Conservation (phyloP, 53 echinoderm and acorn worm genomes). For the Zoroaster sp. region DNA sequence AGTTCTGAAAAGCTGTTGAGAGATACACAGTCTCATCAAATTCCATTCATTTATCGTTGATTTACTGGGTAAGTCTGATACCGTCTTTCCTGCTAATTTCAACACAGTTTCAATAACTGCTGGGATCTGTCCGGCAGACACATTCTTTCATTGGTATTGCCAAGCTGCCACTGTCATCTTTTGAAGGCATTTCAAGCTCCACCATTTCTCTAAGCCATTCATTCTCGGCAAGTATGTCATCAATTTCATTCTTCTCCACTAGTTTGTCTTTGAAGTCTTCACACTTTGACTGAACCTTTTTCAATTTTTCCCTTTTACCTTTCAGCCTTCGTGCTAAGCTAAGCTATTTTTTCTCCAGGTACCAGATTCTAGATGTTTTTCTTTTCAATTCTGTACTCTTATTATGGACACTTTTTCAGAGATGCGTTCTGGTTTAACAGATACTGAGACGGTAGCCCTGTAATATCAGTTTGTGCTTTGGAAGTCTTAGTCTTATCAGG, state of each 20-base stretch:
- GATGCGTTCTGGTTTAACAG: too few species aligned
- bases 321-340: background rate
- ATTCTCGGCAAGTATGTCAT: constrained; percentile 13
- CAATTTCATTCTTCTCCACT: background rate
- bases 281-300: background rate
- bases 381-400: constrained; percentile 1
- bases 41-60: too few species aligned
- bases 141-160: constrained; percentile 2
- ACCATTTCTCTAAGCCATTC: constrained; percentile 49
- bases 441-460: too few species aligned
- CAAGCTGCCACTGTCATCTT: background rate
- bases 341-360: background rate
- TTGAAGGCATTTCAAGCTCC: background rate
- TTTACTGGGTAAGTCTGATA: too few species aligned
- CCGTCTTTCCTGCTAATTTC: too few species aligned
- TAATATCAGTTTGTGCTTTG: background rate
- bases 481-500: background rate
- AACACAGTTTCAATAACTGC: too few species aligned
- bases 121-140: too few species aligned
- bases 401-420: background rate
- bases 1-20: too few species aligned
- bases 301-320: background rate
- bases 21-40: too few species aligned
- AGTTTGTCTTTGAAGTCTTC: too few species aligned
- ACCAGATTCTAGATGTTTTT: background rate